Evolutionary conservation across 1,140 invertebrate genomes (phyloP), one percentile per base, ranked within the genome.

Genomic region (Manduca sexta): DNA sequence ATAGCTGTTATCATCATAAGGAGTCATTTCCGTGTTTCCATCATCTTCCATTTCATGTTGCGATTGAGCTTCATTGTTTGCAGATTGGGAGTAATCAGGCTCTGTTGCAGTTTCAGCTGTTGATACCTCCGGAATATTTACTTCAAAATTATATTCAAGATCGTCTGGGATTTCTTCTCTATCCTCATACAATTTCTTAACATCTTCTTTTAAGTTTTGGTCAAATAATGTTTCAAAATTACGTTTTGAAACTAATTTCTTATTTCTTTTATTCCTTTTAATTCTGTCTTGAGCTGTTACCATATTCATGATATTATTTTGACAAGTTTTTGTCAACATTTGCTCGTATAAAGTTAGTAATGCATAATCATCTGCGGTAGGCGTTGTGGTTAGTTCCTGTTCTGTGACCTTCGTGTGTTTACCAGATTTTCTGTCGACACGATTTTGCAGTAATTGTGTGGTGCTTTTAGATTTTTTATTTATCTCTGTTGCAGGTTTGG

Each of bases 321-420:
- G 45, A 14, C 71, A 55, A 15, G 60, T 52, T 64, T 74, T 79
- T 4, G 53, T 26, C 16, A 82, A 45, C 33, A 77, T 56, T 15
- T 68, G 41, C 44, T 82, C 78, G 38, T 64, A 76, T 21, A 72
- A 35, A 13, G 63, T 64, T n/a, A 81, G 42, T 64, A 77, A 64
- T 13, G 55, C 37, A 45, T 60, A 69, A 46, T 81, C 74, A 39
- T 78, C 74, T 7, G 48, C 51, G 3, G 62, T 26, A n/a, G 48
- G 41, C 5, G 56, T 4, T 4, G 15, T 43, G 2, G 11, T 16
- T 44, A n/a, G 8, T 44, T 44, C 16, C 16, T 43, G n/a, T 43
- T 43, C 30, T 14, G 18, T 29, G n/a, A 26, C 21, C 8, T 26
- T 13, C 6, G 26, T 10, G 14, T 30, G 26, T 29, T 43, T 43